Evolutionary conservation across 2,113 vertebrate genomes (phyloP).

Genomic region (Podocnemis expansa): DNA sequence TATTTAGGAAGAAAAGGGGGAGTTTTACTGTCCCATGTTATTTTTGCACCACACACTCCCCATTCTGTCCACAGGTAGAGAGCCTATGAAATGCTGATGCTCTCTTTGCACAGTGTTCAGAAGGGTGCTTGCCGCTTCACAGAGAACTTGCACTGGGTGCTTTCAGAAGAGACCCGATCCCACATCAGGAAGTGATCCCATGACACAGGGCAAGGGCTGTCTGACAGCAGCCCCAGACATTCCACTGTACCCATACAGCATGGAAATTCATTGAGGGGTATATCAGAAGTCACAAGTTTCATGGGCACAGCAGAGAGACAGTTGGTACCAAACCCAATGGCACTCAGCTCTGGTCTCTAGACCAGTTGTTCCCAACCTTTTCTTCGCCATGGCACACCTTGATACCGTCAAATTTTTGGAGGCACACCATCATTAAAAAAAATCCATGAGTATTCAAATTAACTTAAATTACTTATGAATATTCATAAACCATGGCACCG

Average conservation of each 20-base stretch:
- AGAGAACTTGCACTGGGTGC: neutral
- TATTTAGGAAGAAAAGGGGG: neutral
- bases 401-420: too few relatives aligned
- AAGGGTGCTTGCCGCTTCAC: neutral
- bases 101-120: neutral
- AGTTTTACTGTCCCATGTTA: neutral
- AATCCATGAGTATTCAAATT: too few relatives aligned
- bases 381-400: too few relatives aligned
- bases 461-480: too few relatives aligned
- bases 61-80: neutral
- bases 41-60: neutral
- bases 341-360: neutral
- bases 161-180: too few relatives aligned
- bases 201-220: too few relatives aligned
- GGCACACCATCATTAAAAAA: too few relatives aligned
- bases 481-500: too few relatives aligned
- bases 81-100: neutral
- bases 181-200: too few relatives aligned
- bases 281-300: neutral
- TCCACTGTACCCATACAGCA: neutral
- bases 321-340: neutral
- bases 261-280: neutral
- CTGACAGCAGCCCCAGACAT: neutral
- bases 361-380: too few relatives aligned
- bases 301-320: too few relatives aligned